Evolutionary conservation across 2,888 invertebrate species (phyloP), one percentile per base, ranked within the genome.

Genomic region (Muschampia plurimacula): DNA sequence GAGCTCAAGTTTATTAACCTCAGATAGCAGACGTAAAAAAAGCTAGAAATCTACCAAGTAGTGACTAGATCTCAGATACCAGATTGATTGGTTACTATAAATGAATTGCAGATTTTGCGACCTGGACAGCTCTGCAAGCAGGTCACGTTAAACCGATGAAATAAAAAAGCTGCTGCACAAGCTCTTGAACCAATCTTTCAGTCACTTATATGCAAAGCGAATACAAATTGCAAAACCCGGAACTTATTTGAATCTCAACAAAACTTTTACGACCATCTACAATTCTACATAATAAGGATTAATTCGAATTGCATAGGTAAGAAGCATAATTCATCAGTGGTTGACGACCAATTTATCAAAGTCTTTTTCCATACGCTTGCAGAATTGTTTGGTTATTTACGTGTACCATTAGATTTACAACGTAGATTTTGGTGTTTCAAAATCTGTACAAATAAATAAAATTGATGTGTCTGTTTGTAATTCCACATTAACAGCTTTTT

Each of bases 51-150:
- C 85, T 84, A 90, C 86, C 90, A 90, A 82, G 86, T 83, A 88
- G 87, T 89, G 89, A 86, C 91, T 89, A 90, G 90, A 93, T 91
- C 85, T 75, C 79, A 89, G 93, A 92, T 92, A 89, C 86, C 83
- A 88, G 89, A 93, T 93, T 93, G 93, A 93, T 93, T 92, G 88
- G 91, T 89, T 89, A 86, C 88, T 89, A 89, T 88, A 90, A 90
- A 90, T 88, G 90, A 88, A 86, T 86, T 86, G 87, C 86, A 88
- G 83, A 86, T 84, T 86, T 85, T 86, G 86, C 88, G 88, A 89
- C 89, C 89, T 84, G 84, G 75, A 78, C 82, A 81, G 81, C 83
- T 90, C 84, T 81, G 88, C 86, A 92, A 83, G 84, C 89, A 79
- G 85, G 85, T 89, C 91, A 91, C 91, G 92, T 90, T 82, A 80